Conservation (phyloP, 2,113 vertebrate species). For the Erpornis zantholeuca region DNA sequence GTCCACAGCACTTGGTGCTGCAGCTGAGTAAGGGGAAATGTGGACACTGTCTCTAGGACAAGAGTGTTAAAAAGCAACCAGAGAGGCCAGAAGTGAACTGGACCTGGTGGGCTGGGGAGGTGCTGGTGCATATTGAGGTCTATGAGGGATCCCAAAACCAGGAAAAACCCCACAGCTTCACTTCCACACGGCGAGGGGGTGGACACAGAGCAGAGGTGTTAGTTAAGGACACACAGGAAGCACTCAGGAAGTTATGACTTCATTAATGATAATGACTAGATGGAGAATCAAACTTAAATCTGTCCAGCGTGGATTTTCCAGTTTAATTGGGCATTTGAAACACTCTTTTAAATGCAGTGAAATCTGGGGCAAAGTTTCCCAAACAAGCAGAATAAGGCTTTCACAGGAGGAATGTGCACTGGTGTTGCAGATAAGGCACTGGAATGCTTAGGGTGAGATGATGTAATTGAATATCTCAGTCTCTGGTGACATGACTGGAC, state of each 20-base stretch:
- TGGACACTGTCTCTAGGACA: neutral
- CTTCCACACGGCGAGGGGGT: neutral
- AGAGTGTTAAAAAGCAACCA: neutral
- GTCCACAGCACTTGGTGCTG: neutral
- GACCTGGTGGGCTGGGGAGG: neutral
- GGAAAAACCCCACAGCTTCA: slow-evolving; percentile 18
- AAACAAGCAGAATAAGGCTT: neutral
- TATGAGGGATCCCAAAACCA: neutral
- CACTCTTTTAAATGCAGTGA: neutral
- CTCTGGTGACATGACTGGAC: neutral
- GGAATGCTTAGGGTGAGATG: neutral
- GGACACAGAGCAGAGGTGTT: neutral
- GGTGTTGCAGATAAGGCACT: neutral
- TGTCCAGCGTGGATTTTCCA: neutral
- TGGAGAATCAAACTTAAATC: slow-evolving; percentile 1
- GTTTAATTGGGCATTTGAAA: slow-evolving; percentile 18
- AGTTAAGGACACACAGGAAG: slow-evolving; percentile 2
- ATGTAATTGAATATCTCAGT: neutral
- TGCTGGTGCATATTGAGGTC: neutral
- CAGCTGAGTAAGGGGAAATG: neutral
- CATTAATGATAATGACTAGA: neutral
- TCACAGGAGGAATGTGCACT: neutral
- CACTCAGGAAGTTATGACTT: slow-evolving; percentile 3
- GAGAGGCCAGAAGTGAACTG: neutral
- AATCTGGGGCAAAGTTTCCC: neutral